These are phyloP conservation scores for Leptura quadrifasciata DNA, from an alignment of 2,888 invertebrate species.

Conservation along the genomic window DNA sequence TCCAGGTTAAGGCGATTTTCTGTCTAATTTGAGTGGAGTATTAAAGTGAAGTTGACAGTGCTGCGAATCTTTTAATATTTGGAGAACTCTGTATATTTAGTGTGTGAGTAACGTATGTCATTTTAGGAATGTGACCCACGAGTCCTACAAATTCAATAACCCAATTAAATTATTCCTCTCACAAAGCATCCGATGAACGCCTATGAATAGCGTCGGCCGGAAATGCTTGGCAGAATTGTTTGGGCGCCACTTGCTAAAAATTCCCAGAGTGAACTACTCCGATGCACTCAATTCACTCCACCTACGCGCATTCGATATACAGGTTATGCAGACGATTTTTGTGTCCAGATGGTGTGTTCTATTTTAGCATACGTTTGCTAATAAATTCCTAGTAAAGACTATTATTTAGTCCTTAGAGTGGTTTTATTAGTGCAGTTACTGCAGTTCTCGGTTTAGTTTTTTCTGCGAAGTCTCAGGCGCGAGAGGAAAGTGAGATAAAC, in stretches of 20 bases:
- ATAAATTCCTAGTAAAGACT: slow-evolving; percentile 17
- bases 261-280: slow-evolving; percentile 51
- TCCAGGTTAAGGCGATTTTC: too few relatives aligned
- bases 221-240: slow-evolving; percentile 54
- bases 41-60: too few relatives aligned
- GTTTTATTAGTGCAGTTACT: slow-evolving; percentile 2
- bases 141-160: too few relatives aligned
- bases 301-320: slow-evolving; percentile 24
- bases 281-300: slow-evolving; percentile 49
- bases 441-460: not conserved
- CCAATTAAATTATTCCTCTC: not conserved
- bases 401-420: slow-evolving; percentile 16
- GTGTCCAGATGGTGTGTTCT: slow-evolving; percentile 28
- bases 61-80: too few relatives aligned
- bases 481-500: not conserved
- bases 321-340: slow-evolving; percentile 27
- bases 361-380: slow-evolving; percentile 25
- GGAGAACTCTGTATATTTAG: too few relatives aligned
- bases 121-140: too few relatives aligned
- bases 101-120: too few relatives aligned
- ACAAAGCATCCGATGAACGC: not conserved
- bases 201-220: slow-evolving; percentile 41
- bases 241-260: slow-evolving; percentile 58
- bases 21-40: too few relatives aligned
- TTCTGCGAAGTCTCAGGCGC: slow-evolving; percentile 1